These are phyloP conservation scores for Crotalus horridus DNA, from an alignment of 2,113 vertebrate genomes.

Conservation along the genomic window DNA sequence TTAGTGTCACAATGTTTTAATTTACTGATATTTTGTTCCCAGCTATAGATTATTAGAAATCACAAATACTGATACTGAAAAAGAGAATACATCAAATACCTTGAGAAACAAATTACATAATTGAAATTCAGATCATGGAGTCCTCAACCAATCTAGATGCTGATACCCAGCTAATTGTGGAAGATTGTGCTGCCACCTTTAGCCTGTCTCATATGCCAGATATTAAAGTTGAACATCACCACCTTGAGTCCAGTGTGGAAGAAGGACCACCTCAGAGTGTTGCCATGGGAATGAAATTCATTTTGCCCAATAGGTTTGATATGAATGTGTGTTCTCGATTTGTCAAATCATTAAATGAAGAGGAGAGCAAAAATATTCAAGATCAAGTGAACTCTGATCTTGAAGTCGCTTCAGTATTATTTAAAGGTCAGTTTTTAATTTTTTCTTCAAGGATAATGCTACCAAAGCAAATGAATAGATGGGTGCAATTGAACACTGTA, in stretches of 20 bases:
- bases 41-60: slow-evolving; percentile 38
- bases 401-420: slow-evolving; percentile 95
- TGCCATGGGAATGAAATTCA: slow-evolving; percentile 96
- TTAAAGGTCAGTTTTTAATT: slow-evolving; percentile 85
- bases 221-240: slow-evolving; percentile 87
- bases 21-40: slow-evolving; percentile 19
- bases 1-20: fast-evolving
- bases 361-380: slow-evolving; percentile 99
- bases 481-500: background rate
- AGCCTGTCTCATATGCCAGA: slow-evolving; percentile 79
- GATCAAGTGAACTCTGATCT: slow-evolving; percentile 99
- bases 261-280: slow-evolving; percentile 79
- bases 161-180: slow-evolving; percentile 73
- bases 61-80: background rate
- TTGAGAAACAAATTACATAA: background rate
- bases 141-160: slow-evolving; percentile 67
- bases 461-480: background rate
- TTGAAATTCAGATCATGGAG: slow-evolving; percentile 58
- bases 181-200: slow-evolving; percentile 82
- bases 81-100: slow-evolving; percentile 25
- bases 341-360: slow-evolving; percentile 96
- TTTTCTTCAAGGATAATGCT: background rate
- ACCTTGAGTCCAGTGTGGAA: slow-evolving; percentile 70
- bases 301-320: slow-evolving; percentile 95
- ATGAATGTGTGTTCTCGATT: slow-evolving; percentile 99